Evolutionary conservation across 2,888 invertebrate species (phyloP).

Genomic region (Anoplius nigerrimus): DNA sequence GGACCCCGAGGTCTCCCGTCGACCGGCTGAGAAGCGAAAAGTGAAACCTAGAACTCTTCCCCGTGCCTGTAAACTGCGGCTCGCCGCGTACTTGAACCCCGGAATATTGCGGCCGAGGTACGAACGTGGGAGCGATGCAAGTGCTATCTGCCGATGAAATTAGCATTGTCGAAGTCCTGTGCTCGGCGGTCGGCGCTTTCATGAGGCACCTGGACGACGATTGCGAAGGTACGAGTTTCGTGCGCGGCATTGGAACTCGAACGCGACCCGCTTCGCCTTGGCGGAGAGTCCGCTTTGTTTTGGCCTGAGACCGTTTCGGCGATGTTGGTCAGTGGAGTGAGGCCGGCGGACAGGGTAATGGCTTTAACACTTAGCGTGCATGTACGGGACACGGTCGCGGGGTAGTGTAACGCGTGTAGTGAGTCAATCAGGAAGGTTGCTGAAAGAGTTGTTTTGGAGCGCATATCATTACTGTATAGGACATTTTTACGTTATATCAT

Average conservation of each 20-base stretch:
- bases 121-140: conserved; percentile 60
- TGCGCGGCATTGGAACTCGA: not conserved
- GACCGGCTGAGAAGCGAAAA: conserved; percentile 30
- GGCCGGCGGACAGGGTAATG: not conserved
- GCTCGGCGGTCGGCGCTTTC: conserved; percentile 40
- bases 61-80: conserved; percentile 18
- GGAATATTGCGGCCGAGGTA: conserved; percentile 59
- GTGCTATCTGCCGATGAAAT: conserved; percentile 64
- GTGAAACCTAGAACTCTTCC: conserved; percentile 38
- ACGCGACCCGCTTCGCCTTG: not conserved
- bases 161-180: conserved; percentile 62
- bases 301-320: too few relatives aligned
- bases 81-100: conserved; percentile 65
- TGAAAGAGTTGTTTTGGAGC: too few relatives aligned
- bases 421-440: too few relatives aligned
- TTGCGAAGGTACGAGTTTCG: conserved; percentile 15
- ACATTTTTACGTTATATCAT: too few relatives aligned
- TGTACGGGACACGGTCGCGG: too few relatives aligned
- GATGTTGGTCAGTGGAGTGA: not conserved
- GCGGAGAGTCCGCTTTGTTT: too few relatives aligned
- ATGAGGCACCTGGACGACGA: conserved; percentile 24
- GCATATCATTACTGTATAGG: too few relatives aligned
- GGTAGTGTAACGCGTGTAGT: too few relatives aligned
- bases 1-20: too few relatives aligned
- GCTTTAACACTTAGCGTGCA: too few relatives aligned